Conservation (phyloP, 2,113 vertebrate species). For the Carassius auratus region DNA sequence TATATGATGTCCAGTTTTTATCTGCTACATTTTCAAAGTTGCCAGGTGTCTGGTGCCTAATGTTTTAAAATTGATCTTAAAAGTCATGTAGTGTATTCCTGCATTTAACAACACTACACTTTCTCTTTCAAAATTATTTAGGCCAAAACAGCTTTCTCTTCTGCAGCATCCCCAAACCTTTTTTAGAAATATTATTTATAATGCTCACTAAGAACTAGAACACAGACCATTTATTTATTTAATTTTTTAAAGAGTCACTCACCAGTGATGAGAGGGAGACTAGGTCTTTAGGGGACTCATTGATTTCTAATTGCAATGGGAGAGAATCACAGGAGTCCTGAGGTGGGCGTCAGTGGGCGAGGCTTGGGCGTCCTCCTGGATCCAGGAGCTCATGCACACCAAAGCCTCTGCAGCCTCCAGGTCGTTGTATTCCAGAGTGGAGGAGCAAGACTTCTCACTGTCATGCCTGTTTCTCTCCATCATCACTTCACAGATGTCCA, state of each 20-base stretch:
- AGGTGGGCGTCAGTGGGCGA: slow-evolving; percentile 92
- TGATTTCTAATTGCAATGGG: slow-evolving; percentile 67
- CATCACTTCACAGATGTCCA: slow-evolving; percentile 79
- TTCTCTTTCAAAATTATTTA: not conserved
- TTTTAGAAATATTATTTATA: not conserved
- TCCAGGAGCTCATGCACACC: slow-evolving; percentile 98
- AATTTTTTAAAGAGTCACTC: slow-evolving; percentile 58
- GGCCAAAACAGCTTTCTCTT: slow-evolving; percentile 7
- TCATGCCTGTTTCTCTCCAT: slow-evolving; percentile 82
- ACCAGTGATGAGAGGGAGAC: slow-evolving; percentile 89
- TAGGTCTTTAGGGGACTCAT: slow-evolving; percentile 83
- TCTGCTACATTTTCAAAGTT: not conserved
- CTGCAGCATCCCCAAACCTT: not conserved
- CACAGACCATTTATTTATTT: too few species aligned
- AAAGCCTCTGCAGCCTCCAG: slow-evolving; percentile 94
- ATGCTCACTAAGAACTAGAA: not conserved
- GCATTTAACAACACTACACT: not conserved
- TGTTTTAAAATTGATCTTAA: not conserved
- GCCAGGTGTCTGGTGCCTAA: not conserved
- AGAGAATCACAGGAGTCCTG: slow-evolving; percentile 90
- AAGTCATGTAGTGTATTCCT: not conserved
- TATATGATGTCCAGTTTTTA: not conserved
- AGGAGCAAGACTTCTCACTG: slow-evolving; percentile 78
- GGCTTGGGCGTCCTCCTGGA: slow-evolving; percentile 83
- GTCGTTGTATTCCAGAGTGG: slow-evolving; percentile 86